Conservation (phyloP, 2,113 vertebrate species). For the Synodontis membranacea region DNA sequence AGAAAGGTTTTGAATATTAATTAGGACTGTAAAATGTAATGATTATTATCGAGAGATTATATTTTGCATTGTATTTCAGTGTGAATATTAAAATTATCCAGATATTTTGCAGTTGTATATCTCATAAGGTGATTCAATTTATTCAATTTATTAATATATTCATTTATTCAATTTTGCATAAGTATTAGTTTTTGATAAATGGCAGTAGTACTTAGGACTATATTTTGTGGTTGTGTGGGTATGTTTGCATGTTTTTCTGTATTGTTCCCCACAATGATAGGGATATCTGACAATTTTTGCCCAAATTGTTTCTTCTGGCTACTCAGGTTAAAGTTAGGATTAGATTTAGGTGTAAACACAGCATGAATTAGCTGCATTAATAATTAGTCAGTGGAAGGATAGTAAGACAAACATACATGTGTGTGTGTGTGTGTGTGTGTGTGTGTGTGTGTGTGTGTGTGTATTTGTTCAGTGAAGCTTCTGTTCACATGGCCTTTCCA, state of each 20-base stretch:
- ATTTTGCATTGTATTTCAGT: not conserved
- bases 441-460: not conserved
- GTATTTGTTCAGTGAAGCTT: not conserved
- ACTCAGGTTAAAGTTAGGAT: not conserved
- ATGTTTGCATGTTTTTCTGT: not conserved
- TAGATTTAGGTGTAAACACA: not conserved
- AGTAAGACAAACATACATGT: not conserved
- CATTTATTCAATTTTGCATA: not conserved
- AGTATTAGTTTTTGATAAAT: not conserved
- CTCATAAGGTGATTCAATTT: not conserved
- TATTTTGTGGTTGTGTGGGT: not conserved
- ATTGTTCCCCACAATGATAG: not conserved
- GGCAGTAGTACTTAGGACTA: not conserved
- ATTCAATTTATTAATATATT: not conserved
- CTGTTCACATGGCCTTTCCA: not conserved
- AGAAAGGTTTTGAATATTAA: not conserved
- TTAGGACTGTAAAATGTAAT: not conserved
- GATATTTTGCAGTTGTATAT: not conserved
- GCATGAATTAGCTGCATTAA: not conserved
- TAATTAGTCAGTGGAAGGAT: not conserved
- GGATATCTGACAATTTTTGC: not conserved
- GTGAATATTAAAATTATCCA: not conserved
- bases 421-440: too few species aligned
- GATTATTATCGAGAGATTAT: too few species aligned
- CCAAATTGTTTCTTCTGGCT: not conserved